These are phyloP conservation scores for Channa striata DNA, from an alignment of 2,797 vertebrate genomes.

Conservation along the genomic window DNA sequence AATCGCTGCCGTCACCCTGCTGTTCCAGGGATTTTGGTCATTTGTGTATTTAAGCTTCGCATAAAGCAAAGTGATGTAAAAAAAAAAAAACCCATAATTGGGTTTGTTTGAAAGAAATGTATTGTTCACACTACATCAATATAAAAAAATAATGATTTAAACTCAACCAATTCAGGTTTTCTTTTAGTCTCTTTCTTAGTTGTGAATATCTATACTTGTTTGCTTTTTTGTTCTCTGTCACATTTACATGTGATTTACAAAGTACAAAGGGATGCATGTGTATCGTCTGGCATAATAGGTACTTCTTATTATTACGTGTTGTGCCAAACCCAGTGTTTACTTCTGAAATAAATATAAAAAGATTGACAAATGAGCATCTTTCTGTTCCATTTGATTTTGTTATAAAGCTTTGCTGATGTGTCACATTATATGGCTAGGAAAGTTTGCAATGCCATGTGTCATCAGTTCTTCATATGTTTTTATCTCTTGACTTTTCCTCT, in stretches of 20 bases:
- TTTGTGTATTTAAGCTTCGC: background rate
- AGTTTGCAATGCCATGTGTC: slow-evolving; percentile 8
- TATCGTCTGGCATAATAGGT: background rate
- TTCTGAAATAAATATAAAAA: slow-evolving; percentile 8
- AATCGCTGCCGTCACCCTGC: slow-evolving; percentile 18
- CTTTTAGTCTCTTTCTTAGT: background rate
- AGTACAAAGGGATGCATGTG: slow-evolving; percentile 23
- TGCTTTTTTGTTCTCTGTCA: background rate
- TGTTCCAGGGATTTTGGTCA: background rate
- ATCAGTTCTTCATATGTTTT: too few relatives aligned
- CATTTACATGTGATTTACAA: background rate
- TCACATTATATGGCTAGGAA: background rate
- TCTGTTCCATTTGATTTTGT: slow-evolving; percentile 15
- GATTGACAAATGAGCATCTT: background rate
- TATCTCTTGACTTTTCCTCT: too few relatives aligned
- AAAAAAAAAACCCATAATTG: background rate
- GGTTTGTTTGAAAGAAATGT: background rate
- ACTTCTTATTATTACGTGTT: background rate
- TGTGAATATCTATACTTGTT: background rate
- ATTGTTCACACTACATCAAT: background rate
- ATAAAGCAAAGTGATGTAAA: background rate
- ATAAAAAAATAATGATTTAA: background rate
- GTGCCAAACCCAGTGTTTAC: slow-evolving; percentile 26
- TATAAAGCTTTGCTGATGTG: background rate
- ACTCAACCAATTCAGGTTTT: background rate